Base-by-base conservation (phyloP, 2,113 vertebrate species). In the Syngnathus scovelli region DNA sequence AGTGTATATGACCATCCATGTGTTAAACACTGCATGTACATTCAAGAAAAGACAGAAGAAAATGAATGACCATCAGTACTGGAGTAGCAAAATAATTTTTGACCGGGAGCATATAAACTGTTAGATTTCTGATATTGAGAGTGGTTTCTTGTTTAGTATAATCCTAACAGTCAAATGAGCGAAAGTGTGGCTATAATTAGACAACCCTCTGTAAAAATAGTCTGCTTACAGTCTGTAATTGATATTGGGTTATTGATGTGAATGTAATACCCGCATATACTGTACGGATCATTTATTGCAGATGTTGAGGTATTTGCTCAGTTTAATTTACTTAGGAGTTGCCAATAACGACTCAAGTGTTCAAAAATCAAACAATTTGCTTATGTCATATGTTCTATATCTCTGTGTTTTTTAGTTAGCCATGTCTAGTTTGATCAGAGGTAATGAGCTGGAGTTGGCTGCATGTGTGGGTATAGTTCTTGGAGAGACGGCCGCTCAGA, bases 401-500 rank as follows among this genome's bases (percentile, higher is more conserved):
- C 51, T 72, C 1, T 58, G 12, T 72, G 16, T 82, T 84, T 80
- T 62, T 54, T 85, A 99, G 96, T 86, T 94, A 68, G 95, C 95
- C 0, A 94, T 98, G 95, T 91, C 93, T 2, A 92, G 91, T 83
- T 92, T 98, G 87, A 94, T 99, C 82, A 92, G 96, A 61, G 96
- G 96, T 27, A 98, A 99, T 56, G 97, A 99, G 83, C 88, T 98
- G 90, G 96, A 98, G 85, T 41, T 98, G 90, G 96, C 96, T 2
- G 87, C 95, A 51, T 93, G 90, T 49, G 93, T 94, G 75, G 97
- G 97, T 38, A 89, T 92, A 1, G 93, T 94, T 51, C 88, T 99
- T 2, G 95, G 95, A 78, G 93, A 93, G 64, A 74, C 81, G 41
- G 96, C 95, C 43, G 88, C 85, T 52, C 89, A 89, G 70, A 92